Evolutionary conservation across 2,888 invertebrate genomes (phyloP), one percentile per base, ranked within the genome.

Genomic region (Lasius platythorax): DNA sequence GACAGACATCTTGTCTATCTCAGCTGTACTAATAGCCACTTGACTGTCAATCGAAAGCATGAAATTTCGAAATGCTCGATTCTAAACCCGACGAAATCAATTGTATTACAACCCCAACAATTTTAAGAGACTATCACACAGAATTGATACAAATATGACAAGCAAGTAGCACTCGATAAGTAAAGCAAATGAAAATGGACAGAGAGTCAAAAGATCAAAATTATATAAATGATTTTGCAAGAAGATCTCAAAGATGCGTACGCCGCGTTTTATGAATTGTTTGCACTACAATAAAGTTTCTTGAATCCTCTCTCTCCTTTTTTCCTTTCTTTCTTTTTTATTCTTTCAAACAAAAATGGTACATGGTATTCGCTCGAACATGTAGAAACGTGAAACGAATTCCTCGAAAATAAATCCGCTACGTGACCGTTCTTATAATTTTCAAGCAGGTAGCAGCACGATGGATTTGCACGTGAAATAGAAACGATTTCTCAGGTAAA

Each of bases 401-500:
- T 70, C 70, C 68, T 40, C 40, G 50, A 78, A 81, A 82, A 61
- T 56, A 18, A 61, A 50, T 40, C 82, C 58, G n/a, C 68, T 61
- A 15, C 37, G 12, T 12, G 46, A 58, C 64, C 72, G 64, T 83
- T 87, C 84, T 74, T 82, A 84, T 83, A 82, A 86, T 63, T 85
- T 85, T 86, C 40, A 72, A 46, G 68, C 89, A 89, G 90, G 91
- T 90, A 90, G 85, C 50, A 84, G 68, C 58, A 64, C 63, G 56
- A 68, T 79, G 85, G 64, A 84, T 88, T 87, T 83, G 85, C 90
- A 88, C 87, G 90, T 90, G 87, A 89, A 87, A 82, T 85, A 86
- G 87, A 87, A 87, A 83, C 87, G 86, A 76, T 79, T 82, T 67
- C 46, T 66, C 82, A 85, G 84, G 84, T 87, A 87, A 67, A 43